These are phyloP conservation scores for Yponomeuta cagnagella DNA, from an alignment of 2,888 invertebrate species.

Conservation along the genomic window DNA sequence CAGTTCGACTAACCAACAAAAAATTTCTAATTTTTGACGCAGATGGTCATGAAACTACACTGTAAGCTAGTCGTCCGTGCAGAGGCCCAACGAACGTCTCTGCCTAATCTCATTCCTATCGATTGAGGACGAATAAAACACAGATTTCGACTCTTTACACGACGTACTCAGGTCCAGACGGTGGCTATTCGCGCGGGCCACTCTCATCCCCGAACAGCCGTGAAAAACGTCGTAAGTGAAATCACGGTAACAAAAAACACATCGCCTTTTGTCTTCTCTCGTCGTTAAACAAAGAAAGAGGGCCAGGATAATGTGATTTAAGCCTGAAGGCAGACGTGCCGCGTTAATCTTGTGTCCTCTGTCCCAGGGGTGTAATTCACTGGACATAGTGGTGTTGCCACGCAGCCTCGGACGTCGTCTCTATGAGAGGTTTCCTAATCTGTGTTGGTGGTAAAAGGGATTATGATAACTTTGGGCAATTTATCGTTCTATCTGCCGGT, in stretches of 20 bases:
- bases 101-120: no score
- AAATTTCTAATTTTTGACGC: no score
- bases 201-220: neutral
- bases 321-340: slow-evolving; percentile 10
- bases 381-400: neutral
- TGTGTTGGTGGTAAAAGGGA: neutral
- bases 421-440: neutral
- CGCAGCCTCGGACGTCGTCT: neutral
- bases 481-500: neutral
- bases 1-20: no score
- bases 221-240: slow-evolving; percentile 12
- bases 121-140: neutral
- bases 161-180: neutral
- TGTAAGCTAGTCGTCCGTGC: no score
- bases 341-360: slow-evolving; percentile 8
- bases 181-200: neutral
- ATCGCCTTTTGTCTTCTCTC: slow-evolving; percentile 5
- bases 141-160: neutral
- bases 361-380: slow-evolving; percentile 10
- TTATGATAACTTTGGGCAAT: neutral
- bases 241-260: slow-evolving; percentile 10
- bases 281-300: slow-evolving; percentile 12
- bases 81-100: no score
- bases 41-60: no score
- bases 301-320: slow-evolving; percentile 13